A percentile compares a stretch with the other conserved stretches of the same genome.
phyloP scores from a whole-genome alignment of 2,113 vertebrate genomes.

The Crotophaga sulcirostris region DNA sequence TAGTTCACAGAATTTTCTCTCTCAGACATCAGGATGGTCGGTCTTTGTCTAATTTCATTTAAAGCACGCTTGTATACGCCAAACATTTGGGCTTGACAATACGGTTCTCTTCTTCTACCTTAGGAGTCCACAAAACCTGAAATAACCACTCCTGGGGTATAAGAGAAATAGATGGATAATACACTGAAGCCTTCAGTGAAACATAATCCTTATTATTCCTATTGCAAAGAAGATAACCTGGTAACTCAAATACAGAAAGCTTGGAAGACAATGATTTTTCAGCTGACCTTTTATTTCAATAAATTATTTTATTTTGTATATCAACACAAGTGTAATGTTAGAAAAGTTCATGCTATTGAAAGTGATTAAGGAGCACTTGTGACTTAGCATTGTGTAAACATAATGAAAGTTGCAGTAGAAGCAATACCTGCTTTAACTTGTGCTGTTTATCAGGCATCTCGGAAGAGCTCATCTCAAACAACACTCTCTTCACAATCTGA shows the following conservation, averaged over 20 bases:
- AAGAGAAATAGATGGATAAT: background rate
- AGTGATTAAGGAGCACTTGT: background rate
- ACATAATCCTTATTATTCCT: conserved; percentile 1
- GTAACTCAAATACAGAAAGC: background rate
- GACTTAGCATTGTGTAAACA: background rate
- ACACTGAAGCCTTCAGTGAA: background rate
- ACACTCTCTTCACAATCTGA: background rate
- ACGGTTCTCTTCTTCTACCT: background rate
- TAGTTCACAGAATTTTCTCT: background rate
- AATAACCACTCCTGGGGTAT: background rate
- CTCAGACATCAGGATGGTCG: background rate
- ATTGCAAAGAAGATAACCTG: background rate
- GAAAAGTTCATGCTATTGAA: background rate
- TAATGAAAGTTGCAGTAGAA: background rate
- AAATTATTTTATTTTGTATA: background rate
- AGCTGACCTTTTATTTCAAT: conserved; percentile 16
- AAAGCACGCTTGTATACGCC: background rate
- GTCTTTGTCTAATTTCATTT: background rate
- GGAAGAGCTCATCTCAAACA: background rate
- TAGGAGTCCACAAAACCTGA: background rate
- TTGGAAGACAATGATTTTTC: conserved; percentile 13
- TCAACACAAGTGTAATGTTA: background rate
- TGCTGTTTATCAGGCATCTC: background rate
- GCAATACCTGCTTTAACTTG: background rate
- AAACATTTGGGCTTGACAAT: background rate